Evolutionary conservation across 1,140 invertebrate genomes (phyloP).

Genomic region (Drosophila parvula): DNA sequence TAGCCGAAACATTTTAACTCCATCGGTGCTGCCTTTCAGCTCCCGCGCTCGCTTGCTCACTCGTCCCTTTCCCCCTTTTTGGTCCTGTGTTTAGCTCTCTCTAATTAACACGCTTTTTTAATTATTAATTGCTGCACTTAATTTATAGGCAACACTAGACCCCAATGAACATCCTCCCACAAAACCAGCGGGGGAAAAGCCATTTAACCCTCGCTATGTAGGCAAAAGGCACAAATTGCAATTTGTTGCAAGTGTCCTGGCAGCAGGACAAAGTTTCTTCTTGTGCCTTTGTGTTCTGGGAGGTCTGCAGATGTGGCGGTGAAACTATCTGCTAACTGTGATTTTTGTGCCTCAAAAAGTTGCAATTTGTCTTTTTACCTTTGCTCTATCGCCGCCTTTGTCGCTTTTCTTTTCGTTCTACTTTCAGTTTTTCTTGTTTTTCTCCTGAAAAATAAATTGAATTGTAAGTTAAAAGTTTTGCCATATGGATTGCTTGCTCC

Average conservation of each 20-base stretch:
- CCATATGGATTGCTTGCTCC: slow-evolving; percentile 53
- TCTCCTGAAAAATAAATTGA: slow-evolving; percentile 60
- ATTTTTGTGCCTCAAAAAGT: slow-evolving; percentile 68
- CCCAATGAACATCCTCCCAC: not conserved
- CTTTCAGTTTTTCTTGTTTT: slow-evolving; percentile 32
- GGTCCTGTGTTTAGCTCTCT: slow-evolving; percentile 24
- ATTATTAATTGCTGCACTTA: slow-evolving; percentile 80
- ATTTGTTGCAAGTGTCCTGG: slow-evolving; percentile 77
- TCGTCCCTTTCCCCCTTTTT: not conserved
- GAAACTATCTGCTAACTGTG: slow-evolving; percentile 73
- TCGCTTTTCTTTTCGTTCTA: slow-evolving; percentile 24
- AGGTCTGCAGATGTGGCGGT: not conserved
- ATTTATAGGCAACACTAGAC: slow-evolving; percentile 63
- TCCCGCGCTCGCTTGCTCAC: not conserved
- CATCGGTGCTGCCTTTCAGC: slow-evolving; percentile 5
- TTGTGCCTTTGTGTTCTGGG: slow-evolving; percentile 46
- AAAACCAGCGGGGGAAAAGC: slow-evolving; percentile 8
- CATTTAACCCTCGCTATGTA: slow-evolving; percentile 19
- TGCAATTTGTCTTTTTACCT: slow-evolving; percentile 74
- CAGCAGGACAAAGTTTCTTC: slow-evolving; percentile 64
- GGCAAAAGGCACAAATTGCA: slow-evolving; percentile 68
- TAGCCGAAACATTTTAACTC: slow-evolving; percentile 39
- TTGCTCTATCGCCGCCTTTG: slow-evolving; percentile 27
- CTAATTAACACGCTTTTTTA: slow-evolving; percentile 79
- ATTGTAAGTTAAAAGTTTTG: slow-evolving; percentile 65